A percentile compares a stretch with the other conserved stretches of the same genome.
Evolutionary conservation across 2,888 invertebrate genomes (phyloP).

Genomic region (Brenthis ino): DNA sequence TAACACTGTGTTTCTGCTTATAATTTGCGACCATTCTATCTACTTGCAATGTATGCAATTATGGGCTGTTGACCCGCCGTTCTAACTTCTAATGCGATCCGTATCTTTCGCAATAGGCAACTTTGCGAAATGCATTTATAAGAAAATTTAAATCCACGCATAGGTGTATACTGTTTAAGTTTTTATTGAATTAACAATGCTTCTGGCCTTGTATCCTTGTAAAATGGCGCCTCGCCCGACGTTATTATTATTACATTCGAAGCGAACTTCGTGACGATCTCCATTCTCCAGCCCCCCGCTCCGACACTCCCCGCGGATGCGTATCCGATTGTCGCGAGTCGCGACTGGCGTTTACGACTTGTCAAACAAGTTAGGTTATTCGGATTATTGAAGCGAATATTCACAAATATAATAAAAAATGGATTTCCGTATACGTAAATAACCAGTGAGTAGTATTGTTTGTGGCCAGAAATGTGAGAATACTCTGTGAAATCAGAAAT

Average conservation of each 20-base stretch:
- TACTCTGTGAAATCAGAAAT: constrained; percentile 50
- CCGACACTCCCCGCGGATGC: constrained; percentile 75
- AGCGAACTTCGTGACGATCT: constrained; percentile 82
- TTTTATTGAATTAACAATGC: constrained; percentile 64
- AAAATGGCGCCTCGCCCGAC: constrained; percentile 78
- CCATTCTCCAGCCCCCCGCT: constrained; percentile 61
- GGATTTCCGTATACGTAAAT: constrained; percentile 52
- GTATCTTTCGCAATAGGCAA: constrained; percentile 49
- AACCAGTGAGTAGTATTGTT: constrained; percentile 59
- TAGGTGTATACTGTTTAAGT: constrained; percentile 38
- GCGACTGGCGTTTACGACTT: constrained; percentile 78
- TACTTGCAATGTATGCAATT: constrained; percentile 56
- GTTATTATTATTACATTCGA: constrained; percentile 79
- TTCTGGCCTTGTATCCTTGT: constrained; percentile 80
- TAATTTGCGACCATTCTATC: constrained; percentile 14
- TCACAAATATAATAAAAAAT: constrained; percentile 54
- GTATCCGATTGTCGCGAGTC: constrained; percentile 79
- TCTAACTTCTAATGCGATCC: constrained; percentile 55
- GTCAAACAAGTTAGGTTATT: constrained; percentile 82
- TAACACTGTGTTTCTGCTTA: constrained; percentile 16
- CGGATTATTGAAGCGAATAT: constrained; percentile 57
- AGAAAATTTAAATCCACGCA: constrained; percentile 36
- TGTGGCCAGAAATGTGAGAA: constrained; percentile 47
- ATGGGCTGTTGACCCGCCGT: constrained; percentile 76
- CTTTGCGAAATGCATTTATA: constrained; percentile 46